Percentiles rank a stretch among this genome's conserved stretches.
phyloP scores from a whole-genome alignment of 2,113 vertebrate species.

The Nyctibius bracteatus region DNA sequence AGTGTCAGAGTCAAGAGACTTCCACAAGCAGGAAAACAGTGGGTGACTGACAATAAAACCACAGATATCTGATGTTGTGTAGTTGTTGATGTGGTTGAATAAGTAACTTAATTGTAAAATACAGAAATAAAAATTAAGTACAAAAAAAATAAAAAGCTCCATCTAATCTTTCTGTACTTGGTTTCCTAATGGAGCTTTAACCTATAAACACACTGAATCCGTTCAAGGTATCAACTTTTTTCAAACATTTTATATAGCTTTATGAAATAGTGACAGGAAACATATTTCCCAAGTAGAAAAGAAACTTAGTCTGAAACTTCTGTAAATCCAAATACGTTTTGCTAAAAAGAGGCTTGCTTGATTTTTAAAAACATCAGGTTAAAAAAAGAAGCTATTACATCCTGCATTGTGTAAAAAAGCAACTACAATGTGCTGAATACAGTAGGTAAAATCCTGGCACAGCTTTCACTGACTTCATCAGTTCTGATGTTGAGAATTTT shows the following conservation, averaged over 20 bases:
- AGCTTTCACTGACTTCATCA: constrained; percentile 29
- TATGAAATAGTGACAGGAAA: background rate
- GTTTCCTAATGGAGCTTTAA: constrained; percentile 13
- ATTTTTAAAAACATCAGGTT: background rate
- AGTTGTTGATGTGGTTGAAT: constrained; percentile 40
- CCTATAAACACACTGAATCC: background rate
- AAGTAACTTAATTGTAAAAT: constrained; percentile 38
- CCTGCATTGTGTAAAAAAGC: background rate
- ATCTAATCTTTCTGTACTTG: constrained; percentile 9
- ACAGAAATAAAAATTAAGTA: background rate
- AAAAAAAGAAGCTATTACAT: background rate
- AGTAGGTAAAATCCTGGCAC: constrained; percentile 24
- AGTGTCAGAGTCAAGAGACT: constrained; percentile 49
- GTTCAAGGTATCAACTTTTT: background rate
- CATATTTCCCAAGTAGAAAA: background rate
- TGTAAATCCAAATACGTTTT: constrained; percentile 4
- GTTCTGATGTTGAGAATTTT: constrained; percentile 22
- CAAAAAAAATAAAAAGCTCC: background rate
- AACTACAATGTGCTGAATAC: background rate
- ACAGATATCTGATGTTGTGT: constrained; percentile 26
- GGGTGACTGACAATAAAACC: constrained; percentile 50
- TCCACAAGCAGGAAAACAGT: constrained; percentile 47
- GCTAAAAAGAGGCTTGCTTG: background rate
- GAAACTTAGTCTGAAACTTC: background rate
- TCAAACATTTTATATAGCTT: background rate